Evolutionary conservation across 2,888 invertebrate genomes (phyloP), one percentile per base, ranked within the genome.

Genomic region (Chironomus tentans): DNA sequence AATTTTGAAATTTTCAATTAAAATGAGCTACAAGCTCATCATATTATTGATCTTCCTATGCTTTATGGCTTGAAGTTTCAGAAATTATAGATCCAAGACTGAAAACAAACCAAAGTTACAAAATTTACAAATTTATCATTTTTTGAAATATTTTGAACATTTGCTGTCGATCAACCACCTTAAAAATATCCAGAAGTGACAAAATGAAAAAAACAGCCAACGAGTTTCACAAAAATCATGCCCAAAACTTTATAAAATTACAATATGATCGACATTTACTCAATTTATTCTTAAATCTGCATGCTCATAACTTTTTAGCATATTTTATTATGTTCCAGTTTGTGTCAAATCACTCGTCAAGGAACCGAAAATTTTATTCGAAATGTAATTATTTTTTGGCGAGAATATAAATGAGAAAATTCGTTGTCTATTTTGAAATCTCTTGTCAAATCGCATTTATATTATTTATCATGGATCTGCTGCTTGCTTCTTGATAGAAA

Each of bases 391-490:
- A 65, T 65, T 65, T 65, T 65, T 13, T 65, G 22, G 65, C 21
- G 65, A 22, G 65, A 65, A 18, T 21, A 24, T 65, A 65, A 13
- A 65, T 21, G 13, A 21, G 21, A 65, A 22, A 24, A 65, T 1
- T 65, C 65, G 21, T 65, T 24, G 21, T 21, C 65, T 21, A 21
- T 24, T 38, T 24, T 24, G 24, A 65, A 65, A 65, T 65, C 65
- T 65, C 65, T 65, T 65, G 65, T 65, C 65, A 65, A 65, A 65
- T 22, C 65, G n/a, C 21, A 65, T 65, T 65, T 65, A 65, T 65
- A 15, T 50, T 50, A 50, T 24, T 65, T 65, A 65, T 65, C 65
- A 65, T 65, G 22, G 22, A 24, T 18, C 56, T 56, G 12, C 13
- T 24, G 65, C 65, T 65, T 65, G n/a, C 56, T 56, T 15, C 56